These are phyloP conservation scores for Tethea ocularis DNA, from an alignment of 2,888 invertebrate species.

Conservation along the genomic window DNA sequence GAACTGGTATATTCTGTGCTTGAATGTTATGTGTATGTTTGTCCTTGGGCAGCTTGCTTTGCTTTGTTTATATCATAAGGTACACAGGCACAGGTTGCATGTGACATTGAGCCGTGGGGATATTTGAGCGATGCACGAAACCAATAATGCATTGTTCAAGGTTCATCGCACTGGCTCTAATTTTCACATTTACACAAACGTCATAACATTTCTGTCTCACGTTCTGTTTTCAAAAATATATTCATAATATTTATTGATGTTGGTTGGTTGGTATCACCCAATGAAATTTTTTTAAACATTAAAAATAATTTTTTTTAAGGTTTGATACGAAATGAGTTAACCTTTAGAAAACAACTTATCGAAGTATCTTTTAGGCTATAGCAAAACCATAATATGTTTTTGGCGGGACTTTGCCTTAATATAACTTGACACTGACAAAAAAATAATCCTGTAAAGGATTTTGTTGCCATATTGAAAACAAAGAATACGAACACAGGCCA, in stretches of 20 bases:
- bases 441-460: too few species aligned
- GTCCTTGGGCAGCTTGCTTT: slow-evolving; percentile 17
- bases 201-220: not conserved
- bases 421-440: too few species aligned
- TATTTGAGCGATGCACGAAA: slow-evolving; percentile 54
- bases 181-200: not conserved
- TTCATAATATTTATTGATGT: not conserved
- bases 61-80: slow-evolving; percentile 1
- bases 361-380: too few species aligned
- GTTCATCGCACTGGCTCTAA: slow-evolving; percentile 33
- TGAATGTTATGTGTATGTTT: not conserved
- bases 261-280: too few species aligned
- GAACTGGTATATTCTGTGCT: too few species aligned
- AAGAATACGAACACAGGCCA: too few species aligned
- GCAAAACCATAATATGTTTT: too few species aligned
- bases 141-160: slow-evolving; percentile 48
- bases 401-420: too few species aligned
- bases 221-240: not conserved
- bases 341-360: too few species aligned
- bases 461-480: too few species aligned
- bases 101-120: slow-evolving; percentile 27
- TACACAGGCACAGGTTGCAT: slow-evolving; percentile 19
- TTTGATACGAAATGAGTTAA: too few species aligned
- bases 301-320: not conserved
- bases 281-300: too few species aligned